A percentile compares a stretch with the other conserved stretches of the same genome.
Evolutionary conservation across 64 coral and sea anemone species (phyloP).

Genomic region (Pocillopora damicornis): DNA sequence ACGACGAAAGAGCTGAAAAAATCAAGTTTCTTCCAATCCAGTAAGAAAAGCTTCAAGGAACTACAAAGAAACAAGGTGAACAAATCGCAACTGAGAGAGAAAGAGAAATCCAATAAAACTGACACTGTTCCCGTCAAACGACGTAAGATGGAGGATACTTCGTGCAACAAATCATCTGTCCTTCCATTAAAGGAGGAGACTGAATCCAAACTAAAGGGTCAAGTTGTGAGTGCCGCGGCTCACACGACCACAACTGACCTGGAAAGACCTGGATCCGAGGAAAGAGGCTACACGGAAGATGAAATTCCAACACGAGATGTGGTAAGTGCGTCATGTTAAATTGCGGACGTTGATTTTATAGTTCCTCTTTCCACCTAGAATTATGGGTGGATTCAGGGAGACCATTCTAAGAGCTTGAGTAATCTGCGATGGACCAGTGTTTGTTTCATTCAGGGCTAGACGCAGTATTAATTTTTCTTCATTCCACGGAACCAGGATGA

Average conservation of each 20-base stretch:
- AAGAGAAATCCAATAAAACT: constrained; percentile 8
- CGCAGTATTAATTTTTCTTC: too few relatives aligned
- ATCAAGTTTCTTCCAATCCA: constrained; percentile 33
- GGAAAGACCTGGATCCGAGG: constrained; percentile 18
- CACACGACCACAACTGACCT: constrained; percentile 27
- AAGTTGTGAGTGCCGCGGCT: constrained; percentile 14
- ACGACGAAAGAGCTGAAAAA: constrained; percentile 73
- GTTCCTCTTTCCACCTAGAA: too few relatives aligned
- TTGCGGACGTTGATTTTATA: too few relatives aligned
- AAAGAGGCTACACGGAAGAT: neutral
- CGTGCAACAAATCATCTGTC: neutral
- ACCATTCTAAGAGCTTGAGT: too few relatives aligned
- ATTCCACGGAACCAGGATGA: too few relatives aligned
- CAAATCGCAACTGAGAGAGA: constrained; percentile 1
- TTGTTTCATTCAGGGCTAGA: too few relatives aligned
- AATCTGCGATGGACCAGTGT: too few relatives aligned
- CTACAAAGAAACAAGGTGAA: constrained; percentile 26
- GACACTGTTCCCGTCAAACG: constrained; percentile 21
- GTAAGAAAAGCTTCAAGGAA: constrained; percentile 20
- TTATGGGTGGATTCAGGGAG: too few relatives aligned
- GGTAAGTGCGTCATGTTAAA: constrained; percentile 24
- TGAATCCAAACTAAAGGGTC: neutral
- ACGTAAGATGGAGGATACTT: neutral
- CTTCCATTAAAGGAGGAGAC: neutral
- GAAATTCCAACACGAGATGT: constrained; percentile 48